These are phyloP conservation scores for Liparis tanakae DNA, from an alignment of 2,797 vertebrate genomes.

Conservation along the genomic window DNA sequence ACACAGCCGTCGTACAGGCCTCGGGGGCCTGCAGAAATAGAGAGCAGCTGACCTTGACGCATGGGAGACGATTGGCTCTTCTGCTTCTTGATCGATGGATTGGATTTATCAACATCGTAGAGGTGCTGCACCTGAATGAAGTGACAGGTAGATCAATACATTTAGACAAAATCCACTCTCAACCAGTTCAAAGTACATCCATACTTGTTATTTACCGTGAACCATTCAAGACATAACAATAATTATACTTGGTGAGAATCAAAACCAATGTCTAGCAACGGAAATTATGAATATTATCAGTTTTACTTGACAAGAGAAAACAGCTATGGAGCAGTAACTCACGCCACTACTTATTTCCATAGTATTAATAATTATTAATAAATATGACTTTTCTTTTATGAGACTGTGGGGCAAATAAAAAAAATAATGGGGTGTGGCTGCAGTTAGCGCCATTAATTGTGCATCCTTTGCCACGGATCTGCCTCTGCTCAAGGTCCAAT, in stretches of 20 bases:
- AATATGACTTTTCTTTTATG: not conserved
- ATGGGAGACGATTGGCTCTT: slow-evolving; percentile 38
- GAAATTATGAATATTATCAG: not conserved
- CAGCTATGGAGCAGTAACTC: not conserved
- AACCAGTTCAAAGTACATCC: not conserved
- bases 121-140: slow-evolving; percentile 84
- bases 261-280: not conserved
- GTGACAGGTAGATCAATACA: not conserved
- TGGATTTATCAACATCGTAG: slow-evolving; percentile 65
- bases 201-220: not conserved
- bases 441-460: not conserved
- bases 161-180: not conserved
- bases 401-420: not conserved
- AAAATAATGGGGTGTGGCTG: not conserved
- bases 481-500: not conserved
- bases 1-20: not conserved
- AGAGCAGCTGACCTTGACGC: slow-evolving; percentile 70
- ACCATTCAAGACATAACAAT: too few species aligned
- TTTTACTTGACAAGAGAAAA: not conserved
- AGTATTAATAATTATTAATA: too few species aligned
- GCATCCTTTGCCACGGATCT: not conserved
- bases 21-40: not conserved
- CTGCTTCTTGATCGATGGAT: slow-evolving; percentile 50
- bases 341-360: not conserved
- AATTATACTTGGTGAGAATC: not conserved